Base-by-base conservation (phyloP, 2,113 vertebrate species). In the Calyptommatus sinebrachiatus region DNA sequence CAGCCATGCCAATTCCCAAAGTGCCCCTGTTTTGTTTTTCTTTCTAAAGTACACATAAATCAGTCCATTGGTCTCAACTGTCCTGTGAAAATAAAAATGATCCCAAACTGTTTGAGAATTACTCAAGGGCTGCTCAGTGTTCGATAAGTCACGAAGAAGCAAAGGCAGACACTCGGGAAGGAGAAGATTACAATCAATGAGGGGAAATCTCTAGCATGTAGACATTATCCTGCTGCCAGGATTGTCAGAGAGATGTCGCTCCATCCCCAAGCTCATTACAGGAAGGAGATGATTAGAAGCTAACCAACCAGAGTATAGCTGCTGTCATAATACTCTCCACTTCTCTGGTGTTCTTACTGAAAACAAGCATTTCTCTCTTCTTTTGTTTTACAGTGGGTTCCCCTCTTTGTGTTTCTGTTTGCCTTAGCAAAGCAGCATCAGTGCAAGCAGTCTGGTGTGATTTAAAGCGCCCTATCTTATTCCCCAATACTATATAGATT, bases 1-100 rank as follows among this genome's bases (percentile, higher is more conserved):
- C 84, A 71, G 85, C 87, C 67, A 0, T 89, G 85, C 86, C 90
- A 90, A 88, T 92, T 92, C 85, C 89, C 11, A 12, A 71, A 90
- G 84, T 62, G 82, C 80, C 80, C 88, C 28, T 76, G 79, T 86
- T 92, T 91, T 92, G 91, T 90, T 94, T 91, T 92, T 85, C 87
- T 80, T 92, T 91, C 91, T 81, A 89, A 91, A 91, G 86, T 87
- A 84, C 85, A 86, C 88, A 94, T 94, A 94, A 93, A 95, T 95
- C 93, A 94, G 85, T 93, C 87, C 89, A 93, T 90, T 94, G 93
- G 93, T 90, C 91, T 94, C 91, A 88, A 93, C 91, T 92, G 89
- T 93, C 94, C 93, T 94, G 91, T 92, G 91, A 94, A 95, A 95
- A 94, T 94, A 94, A 95, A 94, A 94, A 94, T 89, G 88, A 94